Percentiles rank a stretch among this genome's conserved stretches.
phyloP scores from a whole-genome alignment of 1,140 invertebrate species.

The Trinorchestia longiramus region DNA sequence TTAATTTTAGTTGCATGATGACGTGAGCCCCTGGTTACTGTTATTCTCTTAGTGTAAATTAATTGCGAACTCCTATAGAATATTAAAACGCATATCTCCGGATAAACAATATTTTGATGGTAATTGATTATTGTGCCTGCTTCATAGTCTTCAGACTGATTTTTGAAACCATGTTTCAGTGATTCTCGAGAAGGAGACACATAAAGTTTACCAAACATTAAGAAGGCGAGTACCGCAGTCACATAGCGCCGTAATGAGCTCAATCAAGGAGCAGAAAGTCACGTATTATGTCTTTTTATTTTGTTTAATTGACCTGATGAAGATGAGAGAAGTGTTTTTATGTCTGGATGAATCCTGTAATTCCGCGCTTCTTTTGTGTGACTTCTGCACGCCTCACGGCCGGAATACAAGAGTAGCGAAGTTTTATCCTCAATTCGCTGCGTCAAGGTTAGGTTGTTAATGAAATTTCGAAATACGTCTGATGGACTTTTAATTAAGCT shows the following conservation, averaged over 20 bases:
- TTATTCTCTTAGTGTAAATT: neutral
- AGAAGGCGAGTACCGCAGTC: neutral
- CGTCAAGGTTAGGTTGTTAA: no score
- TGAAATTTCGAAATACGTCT: no score
- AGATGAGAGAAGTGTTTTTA: neutral
- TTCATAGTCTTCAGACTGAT: neutral
- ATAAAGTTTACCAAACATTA: neutral
- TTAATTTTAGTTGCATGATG: neutral
- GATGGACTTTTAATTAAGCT: no score
- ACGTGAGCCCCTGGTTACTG: neutral
- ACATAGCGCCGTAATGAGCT: neutral
- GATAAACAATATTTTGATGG: neutral
- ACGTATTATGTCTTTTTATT: neutral
- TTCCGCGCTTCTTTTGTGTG: neutral
- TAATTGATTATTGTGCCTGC: neutral
- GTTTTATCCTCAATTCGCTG: no score
- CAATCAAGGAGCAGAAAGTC: neutral
- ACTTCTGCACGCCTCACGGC: neutral
- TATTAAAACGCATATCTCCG: neutral
- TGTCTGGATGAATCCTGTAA: neutral
- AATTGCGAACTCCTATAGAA: neutral
- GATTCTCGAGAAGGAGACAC: neutral
- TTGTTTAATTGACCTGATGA: neutral
- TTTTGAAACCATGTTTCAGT: neutral
- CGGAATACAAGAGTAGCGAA: neutral